Evolutionary conservation across 2,888 invertebrate genomes (phyloP).

Genomic region (Andrena haemorrhoa): DNA sequence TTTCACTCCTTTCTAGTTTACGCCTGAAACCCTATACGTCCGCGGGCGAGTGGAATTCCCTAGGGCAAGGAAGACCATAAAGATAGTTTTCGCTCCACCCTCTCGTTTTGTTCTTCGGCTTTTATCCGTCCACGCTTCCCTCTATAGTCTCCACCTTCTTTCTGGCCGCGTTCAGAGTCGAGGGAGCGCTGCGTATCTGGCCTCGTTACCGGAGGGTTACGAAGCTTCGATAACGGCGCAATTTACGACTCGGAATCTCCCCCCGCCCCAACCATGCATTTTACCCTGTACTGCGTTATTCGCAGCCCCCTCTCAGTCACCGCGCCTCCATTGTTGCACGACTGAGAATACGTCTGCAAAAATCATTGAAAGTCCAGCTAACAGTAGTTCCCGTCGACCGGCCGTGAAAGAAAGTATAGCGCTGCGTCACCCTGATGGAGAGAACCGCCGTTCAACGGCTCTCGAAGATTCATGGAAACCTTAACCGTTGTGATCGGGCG

Average conservation of each 20-base stretch:
- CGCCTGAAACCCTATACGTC: conserved; percentile 73
- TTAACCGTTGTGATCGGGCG: neutral
- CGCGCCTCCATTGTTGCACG: conserved; percentile 13
- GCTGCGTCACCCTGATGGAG: neutral
- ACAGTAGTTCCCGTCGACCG: conserved; percentile 1
- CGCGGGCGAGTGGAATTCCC: conserved; percentile 53
- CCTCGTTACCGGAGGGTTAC: conserved; percentile 65
- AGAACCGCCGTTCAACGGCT: neutral
- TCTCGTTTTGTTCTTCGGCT: neutral
- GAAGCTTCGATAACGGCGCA: conserved; percentile 75
- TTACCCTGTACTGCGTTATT: conserved; percentile 29
- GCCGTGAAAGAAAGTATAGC: neutral
- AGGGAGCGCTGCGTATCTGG: conserved; percentile 63
- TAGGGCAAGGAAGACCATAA: neutral
- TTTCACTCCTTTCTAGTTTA: conserved; percentile 79
- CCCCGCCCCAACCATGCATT: conserved; percentile 35
- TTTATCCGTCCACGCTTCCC: conserved; percentile 1
- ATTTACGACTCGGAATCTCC: conserved; percentile 70
- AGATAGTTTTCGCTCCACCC: conserved; percentile 3
- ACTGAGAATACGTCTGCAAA: neutral
- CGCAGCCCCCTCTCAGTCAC: neutral
- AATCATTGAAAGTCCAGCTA: conserved; percentile 15
- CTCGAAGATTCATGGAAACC: neutral
- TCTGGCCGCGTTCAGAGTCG: conserved; percentile 7
- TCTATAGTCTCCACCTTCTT: conserved; percentile 19